Evolutionary conservation across 2,888 invertebrate genomes (phyloP).

Genomic region (Leuctra nigra): DNA sequence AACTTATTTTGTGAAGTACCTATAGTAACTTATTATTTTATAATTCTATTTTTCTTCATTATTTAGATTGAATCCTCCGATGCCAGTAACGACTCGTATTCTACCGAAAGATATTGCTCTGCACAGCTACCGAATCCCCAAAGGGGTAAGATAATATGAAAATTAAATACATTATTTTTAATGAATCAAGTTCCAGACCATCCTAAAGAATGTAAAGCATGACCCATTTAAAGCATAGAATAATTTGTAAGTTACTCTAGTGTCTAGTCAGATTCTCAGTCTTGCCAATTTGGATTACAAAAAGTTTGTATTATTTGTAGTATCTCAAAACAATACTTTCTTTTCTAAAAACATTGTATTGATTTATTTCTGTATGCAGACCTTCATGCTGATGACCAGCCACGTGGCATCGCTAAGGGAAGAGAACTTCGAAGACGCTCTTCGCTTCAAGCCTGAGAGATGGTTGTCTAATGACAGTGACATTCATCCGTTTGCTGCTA

Average conservation of each 20-base stretch:
- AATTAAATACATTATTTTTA: no score
- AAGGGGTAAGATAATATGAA: slow-evolving; percentile 34
- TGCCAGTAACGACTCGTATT: slow-evolving; percentile 55
- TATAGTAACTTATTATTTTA: no score
- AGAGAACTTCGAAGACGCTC: slow-evolving; percentile 57
- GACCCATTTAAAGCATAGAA: not conserved
- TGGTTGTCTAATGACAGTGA: slow-evolving; percentile 48
- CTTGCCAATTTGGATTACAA: no score
- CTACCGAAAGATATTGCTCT: slow-evolving; percentile 52
- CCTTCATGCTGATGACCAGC: slow-evolving; percentile 57
- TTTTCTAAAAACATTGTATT: no score
- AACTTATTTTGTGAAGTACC: no score
- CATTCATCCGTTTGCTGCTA: slow-evolving; percentile 49
- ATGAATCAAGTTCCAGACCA: not conserved
- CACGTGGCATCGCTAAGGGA: slow-evolving; percentile 54
- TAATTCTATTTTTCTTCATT: slow-evolving; percentile 20
- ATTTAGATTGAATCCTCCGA: slow-evolving; percentile 54
- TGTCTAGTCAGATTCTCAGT: no score
- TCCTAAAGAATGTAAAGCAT: no score
- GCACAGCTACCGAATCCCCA: slow-evolving; percentile 51
- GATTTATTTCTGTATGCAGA: no score
- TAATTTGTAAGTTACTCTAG: no score
- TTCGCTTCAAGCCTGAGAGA: slow-evolving; percentile 54
- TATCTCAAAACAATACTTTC: no score
- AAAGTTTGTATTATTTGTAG: no score